Evolutionary conservation across 2,113 vertebrate genomes (phyloP), one percentile per base, ranked within the genome.

Genomic region (Ancistrus triradiatus): DNA sequence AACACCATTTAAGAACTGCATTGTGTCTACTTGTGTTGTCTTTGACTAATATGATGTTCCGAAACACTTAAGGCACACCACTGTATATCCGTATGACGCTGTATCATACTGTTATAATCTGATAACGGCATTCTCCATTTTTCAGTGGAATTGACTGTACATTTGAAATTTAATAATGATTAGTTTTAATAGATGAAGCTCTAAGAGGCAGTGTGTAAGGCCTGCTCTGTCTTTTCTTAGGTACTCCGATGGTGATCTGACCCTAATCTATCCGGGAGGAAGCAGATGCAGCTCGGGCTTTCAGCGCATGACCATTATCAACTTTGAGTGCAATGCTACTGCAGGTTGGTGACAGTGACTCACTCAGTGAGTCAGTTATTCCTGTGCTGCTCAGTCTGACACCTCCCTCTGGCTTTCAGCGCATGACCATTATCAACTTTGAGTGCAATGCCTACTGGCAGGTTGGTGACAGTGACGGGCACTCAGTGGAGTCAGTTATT

Each of bases 351-450:
- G 6, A 38, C n/a, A 3, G 5, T 24, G 15, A 17, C 18, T 59
- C 27, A 8, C 14, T 37, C 35, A 11, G 35, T 28, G 2, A 44
- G 5, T 7, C 3, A 17, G 21, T 2, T 18, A 37, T 33, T 33
- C 31, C 1, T 37, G 9, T 37, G 35, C 9, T 37, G 9, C 35
- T 8, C 9, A 37, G 35, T 37, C 35, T 2, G 35, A 37, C n/a
- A n/a, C n/a, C n/a, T n/a, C n/a, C n/a, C 63, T 90, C 90, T 0
- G 95, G 93, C 65, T 97, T 98, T 73, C 90, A 93, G 82, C 87
- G 96, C 52, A 97, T 98, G 94, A 97, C 90, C 6, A 90, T 98
- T 65, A 96, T 98, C 62, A 97, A 91, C 85, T 95, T 98, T 40
- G 86, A 91, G 66, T 98, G 96, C 86, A 93, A 89, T 71, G 74